Evolutionary conservation across 2,888 invertebrate species (phyloP), one percentile per base, ranked within the genome.

Genomic region (Chouioia cunea): DNA sequence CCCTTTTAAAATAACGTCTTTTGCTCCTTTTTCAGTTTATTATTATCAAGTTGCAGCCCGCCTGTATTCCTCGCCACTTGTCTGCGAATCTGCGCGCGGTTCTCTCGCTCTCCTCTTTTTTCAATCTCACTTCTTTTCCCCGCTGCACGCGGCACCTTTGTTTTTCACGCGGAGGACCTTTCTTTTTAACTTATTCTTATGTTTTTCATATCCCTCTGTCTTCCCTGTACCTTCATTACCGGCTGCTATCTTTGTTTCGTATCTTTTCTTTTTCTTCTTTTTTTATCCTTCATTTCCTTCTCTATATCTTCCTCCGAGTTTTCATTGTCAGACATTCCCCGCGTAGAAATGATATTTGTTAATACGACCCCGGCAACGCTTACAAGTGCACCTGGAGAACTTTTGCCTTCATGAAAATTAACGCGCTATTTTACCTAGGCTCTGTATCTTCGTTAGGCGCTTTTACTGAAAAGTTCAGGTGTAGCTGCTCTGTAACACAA

Each of bases 1-100:
- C 20, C 44, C 23, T 44, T 46, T 56, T 58, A 85, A 85, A 85
- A 83, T 85, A 85, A 84, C 81, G 82, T 79, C 82, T 80, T 81
- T 82, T 82, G 80, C 81, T 82, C 79, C 78, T 82, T 83, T 85
- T 84, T 83, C 80, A 83, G 80, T 85, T 85, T 84, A 84, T 85
- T 85, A 84, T 85, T 85, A 85, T 85, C 85, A 85, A 83, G 80
- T 83, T 83, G 81, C 81, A 76, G 75, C 74, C 63, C 73, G 74
- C 71, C 71, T 50, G 50, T 50, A 18, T 50, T 50, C 18, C 50
- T 50, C 18, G 16, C 18, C 50, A 50, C 50, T 50, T 18, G 50
- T 20, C 50, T 50, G 50, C 16, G 16, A 36, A 36, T 36, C 36
- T 36, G 36, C 36, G 36, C 36, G 36, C 36, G 6, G 6, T 10